These are phyloP conservation scores for Latrodectus hesperus DNA, from an alignment of 2,888 invertebrate species.

Conservation along the genomic window DNA sequence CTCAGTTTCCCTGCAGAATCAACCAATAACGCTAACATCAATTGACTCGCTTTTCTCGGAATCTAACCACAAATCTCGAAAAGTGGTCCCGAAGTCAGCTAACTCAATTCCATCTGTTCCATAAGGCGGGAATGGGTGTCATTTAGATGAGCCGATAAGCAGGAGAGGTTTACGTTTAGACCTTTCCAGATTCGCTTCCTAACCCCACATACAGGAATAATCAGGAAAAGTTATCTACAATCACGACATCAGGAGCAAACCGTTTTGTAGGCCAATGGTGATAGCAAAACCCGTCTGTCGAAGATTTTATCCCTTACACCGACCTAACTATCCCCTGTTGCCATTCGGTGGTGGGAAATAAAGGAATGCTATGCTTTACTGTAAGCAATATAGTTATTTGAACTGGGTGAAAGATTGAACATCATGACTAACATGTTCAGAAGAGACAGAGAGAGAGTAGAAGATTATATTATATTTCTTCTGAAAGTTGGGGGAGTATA, in stretches of 20 bases:
- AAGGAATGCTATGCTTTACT: too few species aligned
- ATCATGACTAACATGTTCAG: too few species aligned
- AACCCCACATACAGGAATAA: slow-evolving; percentile 41
- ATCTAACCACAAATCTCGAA: slow-evolving; percentile 13
- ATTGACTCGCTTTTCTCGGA: background rate
- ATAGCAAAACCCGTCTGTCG: slow-evolving; percentile 32
- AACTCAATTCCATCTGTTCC: slow-evolving; percentile 37
- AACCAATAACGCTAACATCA: background rate
- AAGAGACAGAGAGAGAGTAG: too few species aligned
- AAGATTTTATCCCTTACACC: slow-evolving; percentile 17
- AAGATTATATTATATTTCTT: too few species aligned
- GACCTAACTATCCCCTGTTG: background rate
- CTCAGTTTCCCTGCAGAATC: background rate
- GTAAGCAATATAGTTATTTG: too few species aligned
- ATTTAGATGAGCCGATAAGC: slow-evolving; percentile 49
- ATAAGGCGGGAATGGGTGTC: slow-evolving; percentile 36
- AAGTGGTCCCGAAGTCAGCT: slow-evolving; percentile 10
- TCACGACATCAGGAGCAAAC: slow-evolving; percentile 22
- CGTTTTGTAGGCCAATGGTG: slow-evolving; percentile 33
- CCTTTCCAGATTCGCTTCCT: slow-evolving; percentile 7
- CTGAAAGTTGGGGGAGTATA: too few species aligned
- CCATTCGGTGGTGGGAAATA: background rate
- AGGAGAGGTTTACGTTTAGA: slow-evolving; percentile 22
- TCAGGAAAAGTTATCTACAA: slow-evolving; percentile 37
- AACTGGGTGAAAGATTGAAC: too few species aligned